Conservation (phyloP, 2,888 invertebrate species). For the Clepsis dumicolana region DNA sequence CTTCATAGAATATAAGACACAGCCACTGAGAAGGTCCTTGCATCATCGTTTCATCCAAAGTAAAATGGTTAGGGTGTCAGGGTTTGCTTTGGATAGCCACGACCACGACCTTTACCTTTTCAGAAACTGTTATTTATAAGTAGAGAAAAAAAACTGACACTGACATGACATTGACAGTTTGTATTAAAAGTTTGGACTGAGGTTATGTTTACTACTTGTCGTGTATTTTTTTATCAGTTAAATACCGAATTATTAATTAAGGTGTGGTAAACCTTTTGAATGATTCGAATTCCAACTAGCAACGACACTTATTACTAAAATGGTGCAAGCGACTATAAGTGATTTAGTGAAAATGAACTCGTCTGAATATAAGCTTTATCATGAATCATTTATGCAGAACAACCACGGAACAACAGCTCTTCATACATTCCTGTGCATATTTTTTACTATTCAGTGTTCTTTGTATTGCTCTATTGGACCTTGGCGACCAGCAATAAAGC, state of each 20-base stretch:
- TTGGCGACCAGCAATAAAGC: slow-evolving; percentile 48
- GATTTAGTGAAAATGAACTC: slow-evolving; percentile 58
- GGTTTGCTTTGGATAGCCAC: no score
- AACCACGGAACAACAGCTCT: slow-evolving; percentile 82
- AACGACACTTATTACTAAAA: neutral
- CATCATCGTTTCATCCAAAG: no score
- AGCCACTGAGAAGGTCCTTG: no score
- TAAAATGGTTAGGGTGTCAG: no score
- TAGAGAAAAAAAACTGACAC: neutral
- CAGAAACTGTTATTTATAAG: no score
- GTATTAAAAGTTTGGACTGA: neutral
- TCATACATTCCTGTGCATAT: slow-evolving; percentile 79
- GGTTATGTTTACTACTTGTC: slow-evolving; percentile 2
- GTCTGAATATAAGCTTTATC: slow-evolving; percentile 76
- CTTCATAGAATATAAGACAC: no score
- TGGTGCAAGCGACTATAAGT: slow-evolving; percentile 19
- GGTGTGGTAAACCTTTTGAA: neutral
- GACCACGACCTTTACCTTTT: no score
- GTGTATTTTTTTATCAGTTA: neutral
- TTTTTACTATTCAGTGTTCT: slow-evolving; percentile 72
- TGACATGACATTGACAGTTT: neutral
- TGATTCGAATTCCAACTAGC: neutral
- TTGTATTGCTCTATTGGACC: slow-evolving; percentile 59
- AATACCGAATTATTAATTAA: neutral
- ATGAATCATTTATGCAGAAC: slow-evolving; percentile 84